Conservation (phyloP, 2,797 vertebrate genomes). For the Channa striata region DNA sequence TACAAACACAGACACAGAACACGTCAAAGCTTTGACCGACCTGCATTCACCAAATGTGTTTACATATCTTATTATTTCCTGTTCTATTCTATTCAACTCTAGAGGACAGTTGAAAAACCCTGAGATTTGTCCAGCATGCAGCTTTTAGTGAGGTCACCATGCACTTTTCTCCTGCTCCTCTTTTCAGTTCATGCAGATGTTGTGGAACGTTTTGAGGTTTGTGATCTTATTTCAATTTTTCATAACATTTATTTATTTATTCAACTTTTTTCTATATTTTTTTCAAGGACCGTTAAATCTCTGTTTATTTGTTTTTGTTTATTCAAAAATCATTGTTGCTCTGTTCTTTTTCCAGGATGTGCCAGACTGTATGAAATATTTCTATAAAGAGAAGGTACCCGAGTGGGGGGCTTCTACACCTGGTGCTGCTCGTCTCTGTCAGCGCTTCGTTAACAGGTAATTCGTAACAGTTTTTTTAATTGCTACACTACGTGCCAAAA, state of each 20-base stretch:
- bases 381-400: conserved; percentile 79
- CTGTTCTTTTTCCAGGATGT: conserved; percentile 49
- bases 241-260: no score
- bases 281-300: not conserved
- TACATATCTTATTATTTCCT: not conserved
- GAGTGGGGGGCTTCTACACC: conserved; percentile 63
- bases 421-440: conserved; percentile 71
- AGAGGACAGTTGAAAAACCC: not conserved
- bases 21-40: not conserved
- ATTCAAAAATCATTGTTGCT: not conserved
- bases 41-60: not conserved
- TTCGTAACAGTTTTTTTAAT: not conserved
- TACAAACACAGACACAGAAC: conserved; percentile 15
- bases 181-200: conserved; percentile 63
- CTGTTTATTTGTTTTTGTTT: not conserved
- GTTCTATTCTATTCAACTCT: not conserved
- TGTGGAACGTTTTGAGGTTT: conserved; percentile 73
- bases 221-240: conserved; percentile 2
- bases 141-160: not conserved
- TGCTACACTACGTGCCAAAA: no score
- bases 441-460: conserved; percentile 79
- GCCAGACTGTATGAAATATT: conserved; percentile 77
- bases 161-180: conserved; percentile 50
- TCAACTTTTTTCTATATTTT: no score
- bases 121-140: conserved; percentile 50